Evolutionary conservation across 2,888 invertebrate genomes (phyloP).

Genomic region (Hypselothyrea guttata): DNA sequence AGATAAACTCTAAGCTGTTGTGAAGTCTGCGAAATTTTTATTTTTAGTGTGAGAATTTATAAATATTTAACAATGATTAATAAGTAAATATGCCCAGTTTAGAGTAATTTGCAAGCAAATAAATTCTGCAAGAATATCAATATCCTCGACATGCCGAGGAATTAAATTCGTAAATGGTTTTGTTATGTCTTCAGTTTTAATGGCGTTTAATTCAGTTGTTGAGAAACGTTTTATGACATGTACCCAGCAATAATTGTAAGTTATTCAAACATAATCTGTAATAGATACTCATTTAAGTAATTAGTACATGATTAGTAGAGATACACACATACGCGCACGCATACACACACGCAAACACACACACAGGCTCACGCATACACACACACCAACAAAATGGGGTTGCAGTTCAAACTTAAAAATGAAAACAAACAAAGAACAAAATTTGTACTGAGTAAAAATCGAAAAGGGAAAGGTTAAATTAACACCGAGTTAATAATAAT

Average conservation of each 20-base stretch:
- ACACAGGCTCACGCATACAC: slow-evolving; percentile 17
- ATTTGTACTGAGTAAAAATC: slow-evolving; percentile 24
- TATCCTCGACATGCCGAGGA: slow-evolving; percentile 16
- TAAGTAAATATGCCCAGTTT: too few relatives aligned
- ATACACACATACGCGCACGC: slow-evolving; percentile 35
- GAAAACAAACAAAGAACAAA: slow-evolving; percentile 1
- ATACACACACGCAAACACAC: slow-evolving; percentile 12
- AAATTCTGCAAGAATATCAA: slow-evolving; percentile 8
- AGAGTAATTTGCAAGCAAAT: too few relatives aligned
- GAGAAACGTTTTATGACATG: slow-evolving; percentile 52
- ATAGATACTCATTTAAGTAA: slow-evolving; percentile 22
- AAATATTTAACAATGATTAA: too few relatives aligned
- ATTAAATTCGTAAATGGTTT: slow-evolving; percentile 18
- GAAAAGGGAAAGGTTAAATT: slow-evolving; percentile 17
- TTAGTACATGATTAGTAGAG: slow-evolving; percentile 36
- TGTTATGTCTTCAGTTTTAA: slow-evolving; percentile 19
- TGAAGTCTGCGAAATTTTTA: too few relatives aligned
- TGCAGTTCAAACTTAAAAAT: slow-evolving; percentile 39
- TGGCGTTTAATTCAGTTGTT: slow-evolving; percentile 43
- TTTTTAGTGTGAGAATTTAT: too few relatives aligned
- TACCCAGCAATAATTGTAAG: slow-evolving; percentile 41
- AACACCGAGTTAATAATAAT: slow-evolving; percentile 33
- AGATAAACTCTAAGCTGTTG: too few relatives aligned
- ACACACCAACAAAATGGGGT: slow-evolving; percentile 25
- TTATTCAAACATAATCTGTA: slow-evolving; percentile 44